Percentiles rank a stretch among this genome's conserved stretches.
Conservation (phyloP, 2,888 invertebrate genomes). For the Aelia acuminata region DNA sequence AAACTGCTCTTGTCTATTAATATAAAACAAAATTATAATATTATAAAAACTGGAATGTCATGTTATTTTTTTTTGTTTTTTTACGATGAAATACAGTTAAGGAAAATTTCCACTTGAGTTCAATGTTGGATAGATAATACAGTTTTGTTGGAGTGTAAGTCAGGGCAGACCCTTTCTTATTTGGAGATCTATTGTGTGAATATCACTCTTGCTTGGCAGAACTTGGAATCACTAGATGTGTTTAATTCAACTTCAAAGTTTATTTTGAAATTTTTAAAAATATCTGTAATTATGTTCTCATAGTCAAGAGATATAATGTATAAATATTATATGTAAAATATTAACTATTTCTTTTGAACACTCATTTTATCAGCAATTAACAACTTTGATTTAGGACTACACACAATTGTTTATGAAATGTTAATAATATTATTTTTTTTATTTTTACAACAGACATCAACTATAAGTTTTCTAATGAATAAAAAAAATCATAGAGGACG, state of each 20-base stretch:
- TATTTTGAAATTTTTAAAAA: background rate
- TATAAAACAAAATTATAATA: background rate
- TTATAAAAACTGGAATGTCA: background rate
- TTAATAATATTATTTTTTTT: background rate
- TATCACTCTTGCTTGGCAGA: constrained; percentile 28
- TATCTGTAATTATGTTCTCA: background rate
- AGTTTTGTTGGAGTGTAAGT: background rate
- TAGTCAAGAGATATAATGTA: background rate
- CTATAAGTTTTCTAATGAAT: background rate
- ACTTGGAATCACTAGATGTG: background rate
- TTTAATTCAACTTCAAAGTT: background rate
- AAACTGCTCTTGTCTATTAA: too few relatives aligned
- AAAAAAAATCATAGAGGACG: background rate
- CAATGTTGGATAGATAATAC: background rate
- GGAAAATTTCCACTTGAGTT: background rate
- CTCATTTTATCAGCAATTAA: background rate
- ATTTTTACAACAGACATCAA: background rate
- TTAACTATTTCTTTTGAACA: background rate
- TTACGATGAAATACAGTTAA: background rate
- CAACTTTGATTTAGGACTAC: background rate
- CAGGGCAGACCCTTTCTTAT: background rate
- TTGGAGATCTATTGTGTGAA: background rate
- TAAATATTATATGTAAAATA: background rate
- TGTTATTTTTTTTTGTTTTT: background rate
- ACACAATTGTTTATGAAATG: background rate